A percentile compares a stretch with the other conserved stretches of the same genome.
phyloP scores from a whole-genome alignment of 2,113 vertebrate genomes.

The Callopanchax toddi region DNA sequence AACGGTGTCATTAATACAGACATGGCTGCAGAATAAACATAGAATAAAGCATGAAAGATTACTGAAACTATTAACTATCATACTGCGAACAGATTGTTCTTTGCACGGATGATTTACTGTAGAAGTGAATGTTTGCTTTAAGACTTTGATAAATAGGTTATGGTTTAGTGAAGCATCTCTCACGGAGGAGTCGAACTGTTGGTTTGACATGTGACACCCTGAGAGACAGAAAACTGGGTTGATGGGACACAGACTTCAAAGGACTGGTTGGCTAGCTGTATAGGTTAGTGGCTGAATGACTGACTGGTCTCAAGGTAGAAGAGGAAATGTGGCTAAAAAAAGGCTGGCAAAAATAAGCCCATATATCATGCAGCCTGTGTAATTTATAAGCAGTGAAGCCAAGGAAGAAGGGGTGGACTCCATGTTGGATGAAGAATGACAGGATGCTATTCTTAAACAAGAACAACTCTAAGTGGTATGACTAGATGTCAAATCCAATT shows the following conservation, averaged over 20 bases:
- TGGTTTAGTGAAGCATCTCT: slow-evolving; percentile 21
- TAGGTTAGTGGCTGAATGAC: slow-evolving; percentile 10
- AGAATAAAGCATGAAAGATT: not conserved
- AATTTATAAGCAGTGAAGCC: too few species aligned
- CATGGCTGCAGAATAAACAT: not conserved
- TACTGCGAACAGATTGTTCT: not conserved
- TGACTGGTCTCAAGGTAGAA: slow-evolving; percentile 14
- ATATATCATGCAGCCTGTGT: slow-evolving; percentile 16
- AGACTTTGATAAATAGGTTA: slow-evolving; percentile 22
- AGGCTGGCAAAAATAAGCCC: slow-evolving; percentile 8
- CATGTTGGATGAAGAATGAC: too few species aligned
- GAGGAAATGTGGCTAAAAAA: slow-evolving; percentile 11
- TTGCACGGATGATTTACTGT: not conserved
- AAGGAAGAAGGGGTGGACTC: too few species aligned
- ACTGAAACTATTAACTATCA: not conserved
- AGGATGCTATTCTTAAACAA: too few species aligned
- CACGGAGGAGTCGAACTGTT: slow-evolving; percentile 37
- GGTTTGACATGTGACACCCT: slow-evolving; percentile 50
- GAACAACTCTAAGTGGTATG: too few species aligned
- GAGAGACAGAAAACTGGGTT: slow-evolving; percentile 65
- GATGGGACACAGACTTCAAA: slow-evolving; percentile 52
- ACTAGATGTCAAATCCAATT: too few species aligned
- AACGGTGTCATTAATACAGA: not conserved
- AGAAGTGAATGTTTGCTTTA: slow-evolving; percentile 18
- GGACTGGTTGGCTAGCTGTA: slow-evolving; percentile 20